Percentiles rank a stretch among this genome's conserved stretches.
Conservation (phyloP, 1,140 invertebrate genomes). For the Notospermus geniculatus region DNA sequence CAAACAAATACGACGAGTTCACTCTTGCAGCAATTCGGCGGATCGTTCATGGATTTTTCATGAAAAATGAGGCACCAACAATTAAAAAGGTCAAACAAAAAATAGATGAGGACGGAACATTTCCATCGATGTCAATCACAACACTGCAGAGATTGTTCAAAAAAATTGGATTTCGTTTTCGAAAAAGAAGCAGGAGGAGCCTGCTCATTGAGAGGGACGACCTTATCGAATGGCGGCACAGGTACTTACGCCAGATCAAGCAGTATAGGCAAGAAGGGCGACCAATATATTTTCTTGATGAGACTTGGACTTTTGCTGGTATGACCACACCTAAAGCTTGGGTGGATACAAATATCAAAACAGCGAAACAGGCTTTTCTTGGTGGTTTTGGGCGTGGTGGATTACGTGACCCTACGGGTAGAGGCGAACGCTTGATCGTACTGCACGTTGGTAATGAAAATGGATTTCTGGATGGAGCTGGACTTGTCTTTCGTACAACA, state of each 20-base stretch:
- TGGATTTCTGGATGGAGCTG: not conserved
- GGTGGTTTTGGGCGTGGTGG: not conserved
- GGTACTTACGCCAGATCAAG: not conserved
- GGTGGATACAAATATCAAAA: not conserved
- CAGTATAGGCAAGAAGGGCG: not conserved
- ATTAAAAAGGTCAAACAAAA: not conserved
- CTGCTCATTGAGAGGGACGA: too few relatives aligned
- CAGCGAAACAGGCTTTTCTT: not conserved
- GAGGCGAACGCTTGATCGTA: not conserved
- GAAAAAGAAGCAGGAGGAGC: not conserved
- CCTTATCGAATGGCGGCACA: not conserved
- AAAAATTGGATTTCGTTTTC: not conserved
- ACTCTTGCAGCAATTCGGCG: not conserved
- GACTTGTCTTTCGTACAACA: not conserved
- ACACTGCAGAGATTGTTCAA: not conserved
- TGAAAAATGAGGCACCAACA: not conserved
- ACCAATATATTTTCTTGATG: not conserved
- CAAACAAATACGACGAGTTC: not conserved
- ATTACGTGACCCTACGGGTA: too few relatives aligned
- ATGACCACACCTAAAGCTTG: not conserved
- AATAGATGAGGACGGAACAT: not conserved
- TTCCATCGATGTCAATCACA: not conserved
- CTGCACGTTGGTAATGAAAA: not conserved
- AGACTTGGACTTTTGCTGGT: not conserved
- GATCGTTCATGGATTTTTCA: not conserved